Conservation (phyloP, 2,797 vertebrate species). For the Pangasius larnaudii region DNA sequence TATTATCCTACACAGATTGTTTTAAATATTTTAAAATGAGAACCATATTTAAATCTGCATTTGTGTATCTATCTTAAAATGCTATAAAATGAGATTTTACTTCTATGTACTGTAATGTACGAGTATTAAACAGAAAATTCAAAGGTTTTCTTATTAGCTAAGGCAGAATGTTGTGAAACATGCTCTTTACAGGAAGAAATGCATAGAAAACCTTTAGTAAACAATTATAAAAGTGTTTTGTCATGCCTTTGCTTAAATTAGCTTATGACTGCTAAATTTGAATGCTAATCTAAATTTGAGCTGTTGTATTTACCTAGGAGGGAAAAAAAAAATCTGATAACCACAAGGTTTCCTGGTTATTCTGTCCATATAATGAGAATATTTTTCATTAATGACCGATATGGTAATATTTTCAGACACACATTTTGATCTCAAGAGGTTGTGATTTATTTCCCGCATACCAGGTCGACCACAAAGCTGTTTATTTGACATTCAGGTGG, state of each 20-base stretch:
- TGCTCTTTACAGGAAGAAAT: background rate
- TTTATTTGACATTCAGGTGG: slow-evolving; percentile 19
- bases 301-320: background rate
- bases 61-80: background rate
- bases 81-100: slow-evolving; percentile 5
- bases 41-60: background rate
- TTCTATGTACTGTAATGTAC: background rate
- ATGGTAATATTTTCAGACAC: background rate
- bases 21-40: background rate
- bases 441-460: background rate
- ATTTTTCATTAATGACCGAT: background rate
- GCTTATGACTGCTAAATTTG: background rate
- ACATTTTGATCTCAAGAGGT: slow-evolving; percentile 1
- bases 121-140: background rate
- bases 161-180: background rate
- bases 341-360: background rate
- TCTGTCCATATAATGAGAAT: background rate
- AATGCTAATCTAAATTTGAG: background rate
- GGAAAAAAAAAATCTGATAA: background rate
- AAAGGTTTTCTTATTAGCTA: background rate
- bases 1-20: background rate
- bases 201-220: background rate
- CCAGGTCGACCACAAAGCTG: background rate
- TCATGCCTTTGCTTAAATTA: background rate
- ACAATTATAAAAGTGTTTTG: background rate